These are phyloP conservation scores for Menidia menidia DNA, from an alignment of 2,797 vertebrate species.

Conservation along the genomic window DNA sequence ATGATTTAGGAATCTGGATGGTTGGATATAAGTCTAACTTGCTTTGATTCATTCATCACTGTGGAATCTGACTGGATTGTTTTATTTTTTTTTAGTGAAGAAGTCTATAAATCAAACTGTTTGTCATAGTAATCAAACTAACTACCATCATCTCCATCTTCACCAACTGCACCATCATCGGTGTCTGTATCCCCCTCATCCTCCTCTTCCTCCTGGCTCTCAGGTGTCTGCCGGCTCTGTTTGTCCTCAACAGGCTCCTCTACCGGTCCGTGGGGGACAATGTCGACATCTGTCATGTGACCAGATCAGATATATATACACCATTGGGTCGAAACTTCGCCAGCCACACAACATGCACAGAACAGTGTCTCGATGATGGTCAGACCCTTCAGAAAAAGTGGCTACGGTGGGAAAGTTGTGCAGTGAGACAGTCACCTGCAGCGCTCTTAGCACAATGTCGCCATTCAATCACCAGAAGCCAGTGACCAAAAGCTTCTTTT, in stretches of 20 bases:
- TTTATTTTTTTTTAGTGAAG: too few species aligned
- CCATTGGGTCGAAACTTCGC: slow-evolving; percentile 32
- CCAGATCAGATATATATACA: slow-evolving; percentile 67
- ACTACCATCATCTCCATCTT: slow-evolving; percentile 74
- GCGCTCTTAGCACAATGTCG: slow-evolving; percentile 40
- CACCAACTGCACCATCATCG: slow-evolving; percentile 71
- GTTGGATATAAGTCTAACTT: neutral
- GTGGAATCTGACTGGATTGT: neutral
- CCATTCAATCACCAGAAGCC: slow-evolving; percentile 56
- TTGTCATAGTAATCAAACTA: slow-evolving; percentile 49
- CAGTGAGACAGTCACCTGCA: slow-evolving; percentile 49
- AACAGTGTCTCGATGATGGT: slow-evolving; percentile 40
- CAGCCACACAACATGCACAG: slow-evolving; percentile 47
- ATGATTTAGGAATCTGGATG: neutral
- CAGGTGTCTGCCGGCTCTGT: slow-evolving; percentile 43
- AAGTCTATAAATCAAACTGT: neutral
- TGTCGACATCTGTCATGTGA: slow-evolving; percentile 72
- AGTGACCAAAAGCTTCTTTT: slow-evolving; percentile 47
- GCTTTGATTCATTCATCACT: neutral
- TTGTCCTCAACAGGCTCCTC: slow-evolving; percentile 65
- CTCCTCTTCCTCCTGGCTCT: slow-evolving; percentile 65
- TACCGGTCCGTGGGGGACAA: slow-evolving; percentile 49
- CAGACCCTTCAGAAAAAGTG: slow-evolving; percentile 35
- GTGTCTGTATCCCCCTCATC: slow-evolving; percentile 76
- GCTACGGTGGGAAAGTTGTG: slow-evolving; percentile 43